Percentiles rank a stretch among this genome's conserved stretches.
phyloP scores from a whole-genome alignment of 2,888 invertebrate genomes.

The Cryptosula pallasiana region DNA sequence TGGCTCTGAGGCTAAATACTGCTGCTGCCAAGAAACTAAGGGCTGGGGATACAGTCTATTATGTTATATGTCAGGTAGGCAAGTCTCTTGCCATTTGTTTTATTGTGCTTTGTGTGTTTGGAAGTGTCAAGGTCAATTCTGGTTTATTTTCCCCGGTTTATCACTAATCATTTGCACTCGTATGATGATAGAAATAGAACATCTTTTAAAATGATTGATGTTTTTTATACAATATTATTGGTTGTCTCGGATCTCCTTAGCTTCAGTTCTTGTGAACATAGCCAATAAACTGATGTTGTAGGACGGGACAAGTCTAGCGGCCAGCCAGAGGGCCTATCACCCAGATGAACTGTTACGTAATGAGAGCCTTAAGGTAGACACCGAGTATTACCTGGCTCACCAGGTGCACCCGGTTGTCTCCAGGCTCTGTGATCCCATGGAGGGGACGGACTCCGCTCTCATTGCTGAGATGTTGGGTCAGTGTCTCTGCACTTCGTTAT shows the following conservation, averaged over 20 bases:
- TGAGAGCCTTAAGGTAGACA: slow-evolving; percentile 59
- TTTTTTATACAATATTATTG: no score
- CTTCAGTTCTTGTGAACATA: no score
- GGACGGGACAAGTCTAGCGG: slow-evolving; percentile 60
- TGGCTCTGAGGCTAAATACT: slow-evolving; percentile 80
- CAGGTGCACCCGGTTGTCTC: slow-evolving; percentile 95
- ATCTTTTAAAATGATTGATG: no score
- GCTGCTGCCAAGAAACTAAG: slow-evolving; percentile 69
- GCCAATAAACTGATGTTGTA: slow-evolving; percentile 27
- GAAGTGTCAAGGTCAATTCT: no score
- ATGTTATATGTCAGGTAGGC: slow-evolving; percentile 77
- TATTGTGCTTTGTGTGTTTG: no score
- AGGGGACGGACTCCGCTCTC: slow-evolving; percentile 81
- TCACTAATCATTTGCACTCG: no score
- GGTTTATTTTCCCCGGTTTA: no score
- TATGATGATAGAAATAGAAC: no score
- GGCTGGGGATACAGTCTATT: slow-evolving; percentile 90
- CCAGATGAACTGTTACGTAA: slow-evolving; percentile 66
- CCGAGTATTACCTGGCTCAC: slow-evolving; percentile 83
- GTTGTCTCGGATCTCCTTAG: no score
- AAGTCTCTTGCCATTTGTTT: no score
- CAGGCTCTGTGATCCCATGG: slow-evolving; percentile 89
- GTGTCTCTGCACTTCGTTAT: no score
- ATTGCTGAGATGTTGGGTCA: slow-evolving; percentile 87
- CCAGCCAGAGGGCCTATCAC: slow-evolving; percentile 89